A percentile compares a stretch with the other conserved stretches of the same genome.
These are phyloP conservation scores for Halcyon smyrnensis DNA, from an alignment of 2,797 vertebrate genomes.

Conservation along the genomic window DNA sequence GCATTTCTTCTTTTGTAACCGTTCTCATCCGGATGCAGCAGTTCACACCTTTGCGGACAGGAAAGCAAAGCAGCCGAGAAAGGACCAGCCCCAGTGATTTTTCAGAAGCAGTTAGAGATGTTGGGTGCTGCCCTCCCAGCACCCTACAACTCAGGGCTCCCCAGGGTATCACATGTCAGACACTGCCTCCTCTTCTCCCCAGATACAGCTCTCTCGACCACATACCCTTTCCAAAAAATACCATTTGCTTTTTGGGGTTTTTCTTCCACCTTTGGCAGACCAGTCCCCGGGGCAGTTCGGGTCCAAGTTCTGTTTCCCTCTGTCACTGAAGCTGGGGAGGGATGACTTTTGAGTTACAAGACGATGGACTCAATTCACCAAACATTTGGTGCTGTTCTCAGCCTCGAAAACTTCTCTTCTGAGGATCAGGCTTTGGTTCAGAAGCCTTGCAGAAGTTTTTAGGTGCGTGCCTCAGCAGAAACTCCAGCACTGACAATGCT, in stretches of 20 bases:
- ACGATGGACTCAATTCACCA: neutral
- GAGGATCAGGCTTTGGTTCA: neutral
- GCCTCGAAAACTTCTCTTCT: neutral
- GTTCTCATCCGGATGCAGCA: neutral
- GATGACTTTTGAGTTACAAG: neutral
- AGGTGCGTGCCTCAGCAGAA: neutral
- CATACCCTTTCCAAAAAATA: neutral
- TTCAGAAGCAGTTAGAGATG: neutral
- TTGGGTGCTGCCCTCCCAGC: neutral
- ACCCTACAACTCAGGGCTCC: neutral
- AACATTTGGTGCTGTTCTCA: neutral
- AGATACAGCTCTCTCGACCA: neutral
- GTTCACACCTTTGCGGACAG: neutral
- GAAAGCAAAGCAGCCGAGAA: neutral
- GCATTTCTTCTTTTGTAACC: neutral
- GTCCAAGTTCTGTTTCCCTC: neutral
- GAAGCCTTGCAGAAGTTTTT: neutral
- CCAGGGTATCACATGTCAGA: neutral
- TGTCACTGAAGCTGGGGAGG: neutral
- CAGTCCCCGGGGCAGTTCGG: neutral
- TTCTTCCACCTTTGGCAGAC: neutral
- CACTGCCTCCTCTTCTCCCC: neutral
- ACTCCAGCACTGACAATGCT: neutral
- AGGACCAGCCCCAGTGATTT: neutral
- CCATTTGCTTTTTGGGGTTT: neutral